phyloP scores from a whole-genome alignment of 2,797 vertebrate genomes.

The Oryzias sinensis region DNA sequence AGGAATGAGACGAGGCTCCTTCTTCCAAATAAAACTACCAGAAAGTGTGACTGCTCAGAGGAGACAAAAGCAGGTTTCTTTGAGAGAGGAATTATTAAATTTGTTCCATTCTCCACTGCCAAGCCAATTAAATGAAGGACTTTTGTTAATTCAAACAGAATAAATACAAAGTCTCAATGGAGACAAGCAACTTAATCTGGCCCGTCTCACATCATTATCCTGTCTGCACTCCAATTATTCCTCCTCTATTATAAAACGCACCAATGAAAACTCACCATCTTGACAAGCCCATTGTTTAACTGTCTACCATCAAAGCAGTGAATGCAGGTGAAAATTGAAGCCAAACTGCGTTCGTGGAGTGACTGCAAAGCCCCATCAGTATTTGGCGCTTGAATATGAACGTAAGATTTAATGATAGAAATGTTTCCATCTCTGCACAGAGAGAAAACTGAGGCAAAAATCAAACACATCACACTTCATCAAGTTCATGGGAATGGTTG shows the following conservation, averaged over 20 bases:
- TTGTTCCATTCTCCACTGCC: conserved; percentile 22
- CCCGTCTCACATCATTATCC: conserved; percentile 45
- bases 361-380: conserved; percentile 24
- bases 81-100: conserved; percentile 11
- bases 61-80: conserved; percentile 8
- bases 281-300: conserved; percentile 24
- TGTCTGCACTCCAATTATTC: conserved; percentile 42
- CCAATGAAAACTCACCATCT: conserved; percentile 19
- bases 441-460: conserved; percentile 15
- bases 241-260: conserved; percentile 28
- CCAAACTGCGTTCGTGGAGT: conserved; percentile 3
- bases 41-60: neutral
- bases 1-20: too few species aligned
- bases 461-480: conserved; percentile 3
- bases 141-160: conserved; percentile 43
- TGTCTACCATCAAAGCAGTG: conserved; percentile 11
- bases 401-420: conserved; percentile 35
- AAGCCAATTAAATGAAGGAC: conserved; percentile 37
- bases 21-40: too few species aligned
- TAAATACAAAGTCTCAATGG: conserved; percentile 23
- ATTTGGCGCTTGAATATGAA: conserved; percentile 53
- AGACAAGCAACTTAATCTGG: conserved; percentile 27
- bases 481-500: neutral
- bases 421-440: conserved; percentile 21
- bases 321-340: conserved; percentile 28